phyloP scores from a whole-genome alignment of 2,888 invertebrate genomes.

The Cantharis lateralis region DNA sequence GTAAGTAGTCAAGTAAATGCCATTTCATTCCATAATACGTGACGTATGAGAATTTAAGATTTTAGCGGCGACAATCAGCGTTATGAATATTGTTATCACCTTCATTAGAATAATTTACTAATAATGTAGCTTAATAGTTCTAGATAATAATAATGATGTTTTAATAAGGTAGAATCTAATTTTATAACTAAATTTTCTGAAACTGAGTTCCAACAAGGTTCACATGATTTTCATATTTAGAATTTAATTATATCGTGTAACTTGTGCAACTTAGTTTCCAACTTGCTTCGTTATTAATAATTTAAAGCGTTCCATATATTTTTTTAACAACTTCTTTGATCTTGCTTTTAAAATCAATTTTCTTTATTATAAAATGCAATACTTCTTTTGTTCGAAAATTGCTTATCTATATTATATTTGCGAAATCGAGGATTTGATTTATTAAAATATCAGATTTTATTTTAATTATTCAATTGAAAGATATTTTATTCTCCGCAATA shows the following conservation, averaged over 20 bases:
- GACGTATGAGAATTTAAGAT: not conserved
- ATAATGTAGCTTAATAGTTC: not conserved
- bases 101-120: not conserved
- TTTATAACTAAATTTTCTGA: not conserved
- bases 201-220: not conserved
- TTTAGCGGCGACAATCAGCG: not conserved
- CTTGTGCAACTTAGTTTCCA: not conserved
- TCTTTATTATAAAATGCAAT: not conserved
- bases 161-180: not conserved
- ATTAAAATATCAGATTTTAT: too few species aligned
- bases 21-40: not conserved
- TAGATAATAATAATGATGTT: not conserved
- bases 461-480: not conserved
- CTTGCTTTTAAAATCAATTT: not conserved
- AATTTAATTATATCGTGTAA: not conserved
- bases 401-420: not conserved
- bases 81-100: not conserved
- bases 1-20: not conserved
- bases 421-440: not conserved
- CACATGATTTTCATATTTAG: not conserved
- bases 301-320: not conserved
- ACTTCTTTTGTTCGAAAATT: not conserved
- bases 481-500: not conserved
- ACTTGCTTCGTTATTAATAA: not conserved
- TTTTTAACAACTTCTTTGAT: not conserved